phyloP scores from a whole-genome alignment of 2,113 vertebrate species.

The Nettapus auritus region DNA sequence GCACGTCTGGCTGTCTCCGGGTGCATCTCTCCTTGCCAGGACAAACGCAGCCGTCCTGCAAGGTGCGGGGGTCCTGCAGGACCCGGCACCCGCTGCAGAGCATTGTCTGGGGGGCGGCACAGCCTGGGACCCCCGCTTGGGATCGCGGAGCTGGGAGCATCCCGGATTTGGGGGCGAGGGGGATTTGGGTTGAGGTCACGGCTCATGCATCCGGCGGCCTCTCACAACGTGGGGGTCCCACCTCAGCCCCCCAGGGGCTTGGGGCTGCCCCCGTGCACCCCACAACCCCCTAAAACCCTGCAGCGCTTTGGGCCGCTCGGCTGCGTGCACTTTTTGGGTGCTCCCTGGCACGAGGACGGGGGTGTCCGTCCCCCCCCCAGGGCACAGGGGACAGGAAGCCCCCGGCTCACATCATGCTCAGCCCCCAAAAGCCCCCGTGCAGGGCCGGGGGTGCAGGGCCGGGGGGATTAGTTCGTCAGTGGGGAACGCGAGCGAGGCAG shows the following conservation, averaged over 20 bases:
- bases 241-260: neutral
- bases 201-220: fast-evolving
- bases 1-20: fast-evolving
- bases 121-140: neutral
- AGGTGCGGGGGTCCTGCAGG: fast-evolving
- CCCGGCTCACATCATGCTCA: neutral
- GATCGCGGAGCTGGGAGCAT: neutral
- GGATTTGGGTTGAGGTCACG: neutral
- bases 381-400: no score
- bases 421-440: neutral
- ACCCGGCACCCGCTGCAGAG: neutral
- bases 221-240: neutral
- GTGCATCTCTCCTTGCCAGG: neutral
- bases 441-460: neutral
- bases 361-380: no score
- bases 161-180: fast-evolving
- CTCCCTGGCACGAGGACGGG: neutral
- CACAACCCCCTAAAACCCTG: no score
- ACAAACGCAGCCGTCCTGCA: fast-evolving
- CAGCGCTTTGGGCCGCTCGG: fast-evolving
- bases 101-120: neutral
- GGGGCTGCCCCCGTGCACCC: neutral
- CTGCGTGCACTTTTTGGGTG: neutral
- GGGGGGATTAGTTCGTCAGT: slow-evolving; percentile 60
- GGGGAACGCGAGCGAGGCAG: slow-evolving; percentile 2